Evolutionary conservation across 2,888 invertebrate genomes (phyloP).

Genomic region (Abrostola tripartita): DNA sequence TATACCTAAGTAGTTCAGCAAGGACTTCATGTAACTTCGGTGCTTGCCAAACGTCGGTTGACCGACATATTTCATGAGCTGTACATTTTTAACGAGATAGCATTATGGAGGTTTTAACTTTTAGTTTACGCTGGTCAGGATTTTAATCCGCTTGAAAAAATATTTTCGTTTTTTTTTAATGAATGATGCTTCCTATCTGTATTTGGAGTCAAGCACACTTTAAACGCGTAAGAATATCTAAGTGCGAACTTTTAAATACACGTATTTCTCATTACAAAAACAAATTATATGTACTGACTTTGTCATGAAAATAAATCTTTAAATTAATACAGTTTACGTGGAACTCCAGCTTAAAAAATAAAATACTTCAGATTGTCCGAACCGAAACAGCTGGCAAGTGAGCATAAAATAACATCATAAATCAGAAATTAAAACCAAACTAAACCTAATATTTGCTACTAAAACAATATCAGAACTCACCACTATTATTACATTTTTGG

Average conservation of each 20-base stretch:
- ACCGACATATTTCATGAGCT: conserved; percentile 29
- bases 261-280: no score
- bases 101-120: conserved; percentile 20
- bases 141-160: conserved; percentile 5
- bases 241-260: no score
- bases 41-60: conserved; percentile 3
- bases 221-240: no score
- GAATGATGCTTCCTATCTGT: no score
- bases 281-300: not conserved
- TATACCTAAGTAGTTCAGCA: conserved; percentile 20
- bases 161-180: not conserved
- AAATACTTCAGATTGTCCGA: no score
- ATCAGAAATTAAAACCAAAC: not conserved
- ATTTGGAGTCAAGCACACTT: no score
- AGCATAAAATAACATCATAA: not conserved
- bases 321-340: not conserved
- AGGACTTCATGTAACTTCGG: conserved; percentile 31
- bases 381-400: no score
- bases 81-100: conserved; percentile 45
- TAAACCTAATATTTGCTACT: not conserved
- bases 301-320: not conserved
- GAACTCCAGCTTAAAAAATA: no score
- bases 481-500: not conserved
- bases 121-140: conserved; percentile 11
- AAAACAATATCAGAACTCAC: not conserved